Base-by-base conservation (phyloP, 2,797 vertebrate genomes). In the Streptopelia turtur region DNA sequence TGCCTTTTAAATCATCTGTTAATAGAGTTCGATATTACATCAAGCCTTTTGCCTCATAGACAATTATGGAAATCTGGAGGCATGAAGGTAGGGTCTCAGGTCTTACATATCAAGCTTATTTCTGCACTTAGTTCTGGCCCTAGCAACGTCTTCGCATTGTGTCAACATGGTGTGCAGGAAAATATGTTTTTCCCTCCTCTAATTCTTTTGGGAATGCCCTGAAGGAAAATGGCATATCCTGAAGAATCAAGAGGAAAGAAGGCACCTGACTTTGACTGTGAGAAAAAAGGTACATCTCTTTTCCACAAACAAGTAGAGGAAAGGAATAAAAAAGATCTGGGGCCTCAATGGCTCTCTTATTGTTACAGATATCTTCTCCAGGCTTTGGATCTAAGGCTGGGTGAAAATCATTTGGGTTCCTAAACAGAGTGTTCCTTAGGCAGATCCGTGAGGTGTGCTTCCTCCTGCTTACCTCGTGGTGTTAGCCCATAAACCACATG, bases 91-190 rank as follows among this genome's bases (percentile, higher is more conserved):
- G 11, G 35, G 52, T 78, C 75, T 86, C 82, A 39, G 72, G 45
- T 92, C 85, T 84, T 89, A 92, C 47, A 31, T 57, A n/a, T 35
- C 47, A 71, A 89, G 43, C 41, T 96, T 87, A 88, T 90, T 95
- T 90, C 94, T 93, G 57, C 72, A 49, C 41, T 50, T 57, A 49
- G 28, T 92, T 87, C 83, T 92, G 94, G 52, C 87, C 86, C 57
- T 88, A 72, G 78, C 76, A 86, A 57, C 59, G 49, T 82, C 43
- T 95, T 90, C 72, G 47, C 72, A 70, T 31, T 69, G 53, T 43
- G 50, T 55, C 65, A 81, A 63, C 24, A 45, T 30, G 13, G 25
- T 35, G 39, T 35, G 39, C 30, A 66, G 69, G 41, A 85, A 53
- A 86, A 93, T 21, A 55, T 71, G 45, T 9, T 76, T 90, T 83